These are phyloP conservation scores for Adela reaumurella DNA, from an alignment of 2,888 invertebrate species.

Conservation along the genomic window DNA sequence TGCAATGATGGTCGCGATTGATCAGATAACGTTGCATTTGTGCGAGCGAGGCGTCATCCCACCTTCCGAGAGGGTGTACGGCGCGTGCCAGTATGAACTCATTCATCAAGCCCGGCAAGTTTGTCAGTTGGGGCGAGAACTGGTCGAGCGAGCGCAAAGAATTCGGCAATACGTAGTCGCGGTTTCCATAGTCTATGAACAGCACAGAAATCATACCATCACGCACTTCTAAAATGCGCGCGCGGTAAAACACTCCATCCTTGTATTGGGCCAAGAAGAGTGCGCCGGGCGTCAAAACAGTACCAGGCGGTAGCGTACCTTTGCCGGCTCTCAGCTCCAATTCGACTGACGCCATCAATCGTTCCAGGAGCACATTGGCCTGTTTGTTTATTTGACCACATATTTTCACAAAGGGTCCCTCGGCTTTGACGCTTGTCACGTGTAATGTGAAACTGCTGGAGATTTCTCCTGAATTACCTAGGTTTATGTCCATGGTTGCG, in stretches of 20 bases:
- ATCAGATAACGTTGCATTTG: slow-evolving; percentile 40
- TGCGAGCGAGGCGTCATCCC: slow-evolving; percentile 46
- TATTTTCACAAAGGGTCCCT: slow-evolving; percentile 66
- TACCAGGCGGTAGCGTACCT: slow-evolving; percentile 41
- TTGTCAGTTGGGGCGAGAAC: slow-evolving; percentile 43
- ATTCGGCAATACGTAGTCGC: slow-evolving; percentile 54
- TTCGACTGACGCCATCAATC: slow-evolving; percentile 32
- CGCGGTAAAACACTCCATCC: slow-evolving; percentile 64
- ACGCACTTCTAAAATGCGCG: slow-evolving; percentile 51
- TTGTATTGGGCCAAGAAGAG: slow-evolving; percentile 66
- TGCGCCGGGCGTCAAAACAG: slow-evolving; percentile 44
- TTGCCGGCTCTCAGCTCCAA: slow-evolving; percentile 30
- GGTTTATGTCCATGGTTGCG: too few species aligned
- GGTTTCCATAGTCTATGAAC: slow-evolving; percentile 67
- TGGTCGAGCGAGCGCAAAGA: slow-evolving; percentile 57
- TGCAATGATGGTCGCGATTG: slow-evolving; percentile 35
- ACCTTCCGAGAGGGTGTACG: slow-evolving; percentile 44
- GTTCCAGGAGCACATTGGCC: slow-evolving; percentile 54
- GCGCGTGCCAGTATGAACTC: slow-evolving; percentile 60
- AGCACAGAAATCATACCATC: slow-evolving; percentile 60
- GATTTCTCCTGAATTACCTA: too few species aligned
- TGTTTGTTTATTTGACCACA: slow-evolving; percentile 67
- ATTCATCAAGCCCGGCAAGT: slow-evolving; percentile 55
- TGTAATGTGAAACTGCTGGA: slow-evolving; percentile 22
- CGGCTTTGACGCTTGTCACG: slow-evolving; percentile 66